Evolutionary conservation across 2,888 invertebrate genomes (phyloP), one percentile per base, ranked within the genome.

Genomic region (Pediacus dermestoides): DNA sequence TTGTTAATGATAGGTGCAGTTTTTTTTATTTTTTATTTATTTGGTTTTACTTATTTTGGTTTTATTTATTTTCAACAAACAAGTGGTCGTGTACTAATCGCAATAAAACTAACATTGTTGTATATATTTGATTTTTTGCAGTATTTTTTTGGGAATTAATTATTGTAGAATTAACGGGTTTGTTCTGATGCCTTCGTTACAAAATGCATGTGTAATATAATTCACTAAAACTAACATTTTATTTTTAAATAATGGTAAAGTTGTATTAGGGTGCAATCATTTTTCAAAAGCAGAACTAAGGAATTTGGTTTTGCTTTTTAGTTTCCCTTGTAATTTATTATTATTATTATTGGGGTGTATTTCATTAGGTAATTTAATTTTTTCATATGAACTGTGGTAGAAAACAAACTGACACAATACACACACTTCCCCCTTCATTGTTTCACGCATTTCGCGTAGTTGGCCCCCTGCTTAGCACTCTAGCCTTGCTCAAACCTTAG

Each of bases 1-100:
- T 92, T 69, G 92, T 93, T 72, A 92, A 92, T 74, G 85, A 84
- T 82, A 89, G 91, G 88, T 89, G 80, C 63, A 52, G 59, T 61
- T 56, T 44, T 48, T 47, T 53, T 53, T 48, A 32, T 42, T 39
- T 42, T 28, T 37, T 44, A 33, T 39, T n/a, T n/a, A n/a, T n/a
- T n/a, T n/a, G n/a, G n/a, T n/a, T n/a, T n/a, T n/a, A n/a, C n/a
- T 30, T 30, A 10, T 11, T 13, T 11, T 11, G 26, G 31, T 13
- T 30, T 16, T 25, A 15, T 21, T 14, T 6, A 18, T 34, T 30
- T 30, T 37, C 21, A 26, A 21, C 23, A 25, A 18, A 25, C 18
- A 16, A 36, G n/a, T 35, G 40, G 33, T 52, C 44, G 16, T 41
- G 34, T 45, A 44, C 34, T 30, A 11, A 37, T 50, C n/a, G n/a